phyloP scores from a whole-genome alignment of 2,113 vertebrate genomes.

The Hippolais icterina region DNA sequence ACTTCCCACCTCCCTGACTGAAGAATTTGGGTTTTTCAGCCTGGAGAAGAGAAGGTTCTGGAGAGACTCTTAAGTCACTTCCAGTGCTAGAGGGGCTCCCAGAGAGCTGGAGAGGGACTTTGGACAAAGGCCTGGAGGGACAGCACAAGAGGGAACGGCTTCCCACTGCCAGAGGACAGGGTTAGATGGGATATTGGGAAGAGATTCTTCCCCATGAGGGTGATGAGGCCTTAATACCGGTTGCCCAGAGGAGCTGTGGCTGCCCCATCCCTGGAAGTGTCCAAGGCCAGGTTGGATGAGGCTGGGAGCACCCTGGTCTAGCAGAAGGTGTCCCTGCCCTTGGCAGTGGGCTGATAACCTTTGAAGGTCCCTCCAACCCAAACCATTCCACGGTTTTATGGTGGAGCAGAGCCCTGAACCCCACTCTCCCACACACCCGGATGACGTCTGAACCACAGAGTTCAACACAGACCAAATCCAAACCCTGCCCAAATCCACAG shows the following conservation, averaged over 20 bases:
- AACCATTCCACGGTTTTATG: not conserved
- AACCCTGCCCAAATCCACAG: not conserved
- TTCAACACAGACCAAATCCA: not conserved
- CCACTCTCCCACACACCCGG: not conserved
- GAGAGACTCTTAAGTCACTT: not conserved
- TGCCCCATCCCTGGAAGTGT: not conserved
- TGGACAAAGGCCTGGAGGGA: not conserved
- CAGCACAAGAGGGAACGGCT: not conserved
- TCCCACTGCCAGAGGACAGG: not conserved
- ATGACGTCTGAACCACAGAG: not conserved
- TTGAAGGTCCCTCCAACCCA: not conserved
- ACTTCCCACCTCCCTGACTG: not conserved
- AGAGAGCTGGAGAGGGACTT: not conserved
- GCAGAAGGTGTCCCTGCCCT: not conserved
- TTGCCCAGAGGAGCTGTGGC: not conserved
- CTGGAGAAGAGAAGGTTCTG: not conserved
- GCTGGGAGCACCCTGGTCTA: not conserved
- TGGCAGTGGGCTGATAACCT: not conserved
- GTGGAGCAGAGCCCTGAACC: not conserved
- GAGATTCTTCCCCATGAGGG: not conserved
- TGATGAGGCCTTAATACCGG: not conserved
- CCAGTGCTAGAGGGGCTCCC: not conserved
- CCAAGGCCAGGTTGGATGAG: accelerated
- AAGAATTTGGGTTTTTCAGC: not conserved
- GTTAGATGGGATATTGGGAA: not conserved